Evolutionary conservation across 1,140 invertebrate genomes (phyloP).

Genomic region (Cydia pomonella): DNA sequence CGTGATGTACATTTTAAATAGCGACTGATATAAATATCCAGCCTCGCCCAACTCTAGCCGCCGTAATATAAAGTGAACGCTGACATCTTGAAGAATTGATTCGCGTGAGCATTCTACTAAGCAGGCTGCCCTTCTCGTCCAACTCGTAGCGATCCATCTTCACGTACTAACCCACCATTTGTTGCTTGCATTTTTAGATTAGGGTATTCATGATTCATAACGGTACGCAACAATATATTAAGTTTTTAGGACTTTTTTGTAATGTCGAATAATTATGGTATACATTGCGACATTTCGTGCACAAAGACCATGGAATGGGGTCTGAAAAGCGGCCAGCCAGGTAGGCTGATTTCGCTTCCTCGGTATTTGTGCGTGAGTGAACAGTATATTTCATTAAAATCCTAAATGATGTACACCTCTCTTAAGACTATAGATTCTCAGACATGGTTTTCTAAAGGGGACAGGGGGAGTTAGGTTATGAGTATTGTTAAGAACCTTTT

Average conservation of each 20-base stretch:
- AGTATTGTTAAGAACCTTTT: too few species aligned
- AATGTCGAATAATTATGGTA: background rate
- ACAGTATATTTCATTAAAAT: too few species aligned
- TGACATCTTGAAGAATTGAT: slow-evolving; percentile 55
- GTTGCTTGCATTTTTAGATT: slow-evolving; percentile 6
- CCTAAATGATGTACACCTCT: too few species aligned
- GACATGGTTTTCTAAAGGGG: too few species aligned
- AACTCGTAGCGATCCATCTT: slow-evolving; percentile 10
- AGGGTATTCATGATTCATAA: slow-evolving; percentile 21
- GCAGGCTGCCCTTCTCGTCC: slow-evolving; percentile 36
- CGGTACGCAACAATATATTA: background rate
- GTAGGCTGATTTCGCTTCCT: too few species aligned
- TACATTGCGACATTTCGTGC: too few species aligned
- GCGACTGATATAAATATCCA: background rate
- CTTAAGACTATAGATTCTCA: too few species aligned
- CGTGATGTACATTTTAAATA: slow-evolving; percentile 5
- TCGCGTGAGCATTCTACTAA: slow-evolving; percentile 53
- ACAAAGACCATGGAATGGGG: too few species aligned
- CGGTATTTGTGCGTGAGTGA: too few species aligned
- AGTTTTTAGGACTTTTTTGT: background rate
- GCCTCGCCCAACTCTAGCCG: slow-evolving; percentile 23
- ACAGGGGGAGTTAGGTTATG: too few species aligned
- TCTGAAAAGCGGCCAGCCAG: too few species aligned
- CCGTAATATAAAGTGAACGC: slow-evolving; percentile 41
- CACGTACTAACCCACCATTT: background rate